phyloP scores from a whole-genome alignment of 2,888 invertebrate genomes.

The Myathropa florea region DNA sequence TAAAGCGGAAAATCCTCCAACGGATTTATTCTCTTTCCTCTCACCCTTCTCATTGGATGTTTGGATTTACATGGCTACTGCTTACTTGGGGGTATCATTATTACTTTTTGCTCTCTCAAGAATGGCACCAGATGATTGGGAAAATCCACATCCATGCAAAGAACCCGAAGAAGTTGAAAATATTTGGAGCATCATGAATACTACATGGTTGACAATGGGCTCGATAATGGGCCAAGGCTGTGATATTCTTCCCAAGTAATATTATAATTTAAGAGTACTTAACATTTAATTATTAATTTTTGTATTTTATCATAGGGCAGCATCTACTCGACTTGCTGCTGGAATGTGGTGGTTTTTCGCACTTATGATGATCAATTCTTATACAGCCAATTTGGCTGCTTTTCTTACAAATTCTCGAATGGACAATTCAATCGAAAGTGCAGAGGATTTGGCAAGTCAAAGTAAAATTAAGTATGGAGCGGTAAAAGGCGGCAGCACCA shows the following conservation, averaged over 20 bases:
- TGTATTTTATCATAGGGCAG: conserved; percentile 84
- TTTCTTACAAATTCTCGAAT: conserved; percentile 92
- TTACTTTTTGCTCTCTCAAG: conserved; percentile 90
- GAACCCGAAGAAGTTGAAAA: conserved; percentile 93
- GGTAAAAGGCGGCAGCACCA: conserved; percentile 93
- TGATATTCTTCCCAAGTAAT: conserved; percentile 93
- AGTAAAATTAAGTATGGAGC: conserved; percentile 98
- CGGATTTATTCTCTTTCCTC: conserved; percentile 94
- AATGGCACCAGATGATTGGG: conserved; percentile 95
- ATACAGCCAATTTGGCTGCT: conserved; percentile 96
- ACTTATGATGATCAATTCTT: conserved; percentile 94
- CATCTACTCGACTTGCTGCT: conserved; percentile 92
- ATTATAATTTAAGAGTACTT: neutral
- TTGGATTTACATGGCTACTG: conserved; percentile 95
- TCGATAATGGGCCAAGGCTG: conserved; percentile 96
- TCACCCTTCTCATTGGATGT: conserved; percentile 93
- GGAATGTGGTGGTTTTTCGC: conserved; percentile 98
- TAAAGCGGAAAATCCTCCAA: conserved; percentile 87
- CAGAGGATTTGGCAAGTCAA: conserved; percentile 95
- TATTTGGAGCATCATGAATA: conserved; percentile 92
- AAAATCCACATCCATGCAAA: conserved; percentile 95
- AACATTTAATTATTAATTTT: neutral
- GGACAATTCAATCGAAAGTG: conserved; percentile 89
- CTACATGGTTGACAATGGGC: conserved; percentile 95
- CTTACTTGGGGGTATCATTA: conserved; percentile 92